Evolutionary conservation across 2,797 vertebrate genomes (phyloP).

Genomic region (Spondyliosoma cantharus): DNA sequence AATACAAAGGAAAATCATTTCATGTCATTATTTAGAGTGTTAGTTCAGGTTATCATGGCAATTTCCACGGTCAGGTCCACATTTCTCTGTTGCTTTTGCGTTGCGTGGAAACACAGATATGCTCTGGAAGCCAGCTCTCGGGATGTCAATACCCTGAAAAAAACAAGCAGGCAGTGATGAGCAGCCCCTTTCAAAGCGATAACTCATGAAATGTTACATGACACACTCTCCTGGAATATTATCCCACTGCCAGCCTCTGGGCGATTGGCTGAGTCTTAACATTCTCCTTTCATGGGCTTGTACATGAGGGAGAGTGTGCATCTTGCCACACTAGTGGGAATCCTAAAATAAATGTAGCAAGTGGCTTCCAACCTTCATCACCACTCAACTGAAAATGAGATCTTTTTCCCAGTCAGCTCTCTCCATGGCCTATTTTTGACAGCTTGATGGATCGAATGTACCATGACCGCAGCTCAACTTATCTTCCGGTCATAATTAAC

Average conservation of each 20-base stretch:
- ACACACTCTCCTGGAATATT: conserved; percentile 87
- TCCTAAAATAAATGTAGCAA: conserved; percentile 89
- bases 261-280: conserved; percentile 80
- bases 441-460: conserved; percentile 80
- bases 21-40: conserved; percentile 80
- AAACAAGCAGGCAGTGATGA: conserved; percentile 74
- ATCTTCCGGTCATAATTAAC: conserved; percentile 62
- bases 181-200: conserved; percentile 82
- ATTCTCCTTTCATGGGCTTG: conserved; percentile 88
- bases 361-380: conserved; percentile 83
- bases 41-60: conserved; percentile 81
- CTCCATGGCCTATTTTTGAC: conserved; percentile 82
- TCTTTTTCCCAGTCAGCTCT: conserved; percentile 84
- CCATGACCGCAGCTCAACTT: conserved; percentile 75
- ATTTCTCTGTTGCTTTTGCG: conserved; percentile 72
- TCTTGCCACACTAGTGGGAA: conserved; percentile 85
- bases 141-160: conserved; percentile 77
- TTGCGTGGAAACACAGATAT: conserved; percentile 75
- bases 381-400: conserved; percentile 84
- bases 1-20: conserved; percentile 81
- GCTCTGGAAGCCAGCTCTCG: conserved; percentile 64
- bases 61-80: conserved; percentile 79
- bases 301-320: conserved; percentile 80
- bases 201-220: conserved; percentile 87
- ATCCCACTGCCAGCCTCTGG: conserved; percentile 81